These are phyloP conservation scores for Neodontobutis hainanensis DNA, from an alignment of 2,113 vertebrate species.

Conservation along the genomic window DNA sequence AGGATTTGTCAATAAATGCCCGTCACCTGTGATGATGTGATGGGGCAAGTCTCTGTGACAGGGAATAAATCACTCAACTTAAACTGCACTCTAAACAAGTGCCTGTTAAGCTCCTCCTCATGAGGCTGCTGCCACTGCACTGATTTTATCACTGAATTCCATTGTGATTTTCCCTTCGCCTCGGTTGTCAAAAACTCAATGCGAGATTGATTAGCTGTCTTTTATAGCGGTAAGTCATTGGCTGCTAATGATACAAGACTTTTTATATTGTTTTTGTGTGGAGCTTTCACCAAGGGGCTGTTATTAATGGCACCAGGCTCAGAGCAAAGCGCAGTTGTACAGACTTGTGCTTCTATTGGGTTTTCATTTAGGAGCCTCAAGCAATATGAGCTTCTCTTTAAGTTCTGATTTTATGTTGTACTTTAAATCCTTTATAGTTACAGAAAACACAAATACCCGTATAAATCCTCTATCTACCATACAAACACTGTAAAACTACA, in stretches of 20 bases:
- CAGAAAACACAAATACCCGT: too few relatives aligned
- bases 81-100: constrained; percentile 32
- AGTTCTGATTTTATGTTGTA: neutral
- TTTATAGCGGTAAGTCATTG: constrained; percentile 48
- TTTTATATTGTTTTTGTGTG: constrained; percentile 23
- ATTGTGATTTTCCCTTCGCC: constrained; percentile 53
- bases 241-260: constrained; percentile 41
- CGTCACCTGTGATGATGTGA: constrained; percentile 40
- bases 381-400: too few relatives aligned
- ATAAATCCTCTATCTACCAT: too few relatives aligned
- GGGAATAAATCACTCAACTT: constrained; percentile 47
- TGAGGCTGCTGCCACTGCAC: constrained; percentile 34
- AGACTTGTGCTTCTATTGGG: neutral
- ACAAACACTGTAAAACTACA: too few relatives aligned
- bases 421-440: too few relatives aligned
- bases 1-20: constrained; percentile 65
- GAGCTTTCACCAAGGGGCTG: neutral
- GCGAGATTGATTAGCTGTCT: constrained; percentile 67
- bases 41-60: constrained; percentile 32
- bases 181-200: constrained; percentile 68
- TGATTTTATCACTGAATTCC: constrained; percentile 53
- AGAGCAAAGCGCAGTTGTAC: neutral
- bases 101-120: constrained; percentile 41
- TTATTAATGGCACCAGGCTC: neutral
- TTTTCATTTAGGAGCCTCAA: neutral